Percentiles rank a stretch among this genome's conserved stretches.
These are phyloP conservation scores for Chloropsis hardwickii DNA, from an alignment of 2,113 vertebrate species.

Conservation along the genomic window DNA sequence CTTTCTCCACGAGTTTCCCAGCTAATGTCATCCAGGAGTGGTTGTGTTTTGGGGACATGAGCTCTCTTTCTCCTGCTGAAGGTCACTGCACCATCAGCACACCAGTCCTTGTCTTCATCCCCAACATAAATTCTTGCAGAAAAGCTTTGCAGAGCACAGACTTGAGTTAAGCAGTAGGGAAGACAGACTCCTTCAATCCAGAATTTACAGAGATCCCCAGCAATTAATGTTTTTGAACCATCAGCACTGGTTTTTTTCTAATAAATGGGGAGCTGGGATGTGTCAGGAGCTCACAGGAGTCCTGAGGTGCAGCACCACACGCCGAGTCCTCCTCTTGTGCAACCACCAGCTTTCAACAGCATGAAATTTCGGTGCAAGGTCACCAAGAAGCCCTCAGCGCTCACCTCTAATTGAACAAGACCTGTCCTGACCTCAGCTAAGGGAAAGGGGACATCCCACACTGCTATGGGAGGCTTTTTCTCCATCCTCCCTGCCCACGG, in stretches of 20 bases:
- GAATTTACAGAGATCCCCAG: background rate
- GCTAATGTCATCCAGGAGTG: background rate
- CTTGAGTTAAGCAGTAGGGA: fast-evolving
- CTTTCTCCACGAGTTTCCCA: background rate
- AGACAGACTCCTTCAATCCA: background rate
- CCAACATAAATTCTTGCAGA: background rate
- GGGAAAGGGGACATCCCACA: background rate
- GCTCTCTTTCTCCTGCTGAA: background rate
- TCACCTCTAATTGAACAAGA: background rate
- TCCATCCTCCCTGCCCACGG: fast-evolving
- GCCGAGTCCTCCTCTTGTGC: fast-evolving
- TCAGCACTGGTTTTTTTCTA: background rate
- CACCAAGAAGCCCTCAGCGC: background rate
- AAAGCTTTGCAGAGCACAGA: background rate
- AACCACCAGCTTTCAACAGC: background rate
- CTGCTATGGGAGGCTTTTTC: background rate
- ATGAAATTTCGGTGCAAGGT: background rate
- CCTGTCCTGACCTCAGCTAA: background rate
- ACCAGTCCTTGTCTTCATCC: fast-evolving
- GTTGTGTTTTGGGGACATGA: background rate
- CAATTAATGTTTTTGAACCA: background rate
- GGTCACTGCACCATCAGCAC: background rate
- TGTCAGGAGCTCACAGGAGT: background rate
- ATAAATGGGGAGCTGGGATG: background rate
- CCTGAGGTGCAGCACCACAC: fast-evolving